Evolutionary conservation across 2,888 invertebrate genomes (phyloP).

Genomic region (Anagyrus pseudococci): DNA sequence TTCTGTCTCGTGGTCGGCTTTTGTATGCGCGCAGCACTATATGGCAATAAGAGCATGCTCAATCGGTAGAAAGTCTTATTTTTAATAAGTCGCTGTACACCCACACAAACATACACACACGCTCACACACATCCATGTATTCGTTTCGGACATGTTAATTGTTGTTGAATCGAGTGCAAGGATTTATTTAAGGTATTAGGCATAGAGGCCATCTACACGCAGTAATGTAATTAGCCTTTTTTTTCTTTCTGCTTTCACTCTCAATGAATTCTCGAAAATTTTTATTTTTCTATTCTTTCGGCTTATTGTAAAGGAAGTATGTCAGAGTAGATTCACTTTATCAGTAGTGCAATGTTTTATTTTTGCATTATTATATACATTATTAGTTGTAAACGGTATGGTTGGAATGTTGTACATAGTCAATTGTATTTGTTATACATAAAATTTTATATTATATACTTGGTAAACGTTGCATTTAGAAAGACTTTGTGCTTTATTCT

Average conservation of each 20-base stretch:
- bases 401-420: too few relatives aligned
- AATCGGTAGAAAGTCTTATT: constrained; percentile 28
- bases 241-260: constrained; percentile 11
- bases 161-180: constrained; percentile 21
- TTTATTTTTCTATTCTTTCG: neutral
- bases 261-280: neutral
- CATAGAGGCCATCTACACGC: constrained; percentile 12
- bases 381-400: too few relatives aligned
- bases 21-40: too few relatives aligned
- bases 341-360: neutral
- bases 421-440: too few relatives aligned
- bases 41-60: constrained; percentile 37
- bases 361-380: too few relatives aligned
- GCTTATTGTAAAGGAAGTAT: constrained; percentile 20
- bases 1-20: too few relatives aligned
- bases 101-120: too few relatives aligned
- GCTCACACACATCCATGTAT: too few relatives aligned
- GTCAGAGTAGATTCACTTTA: neutral
- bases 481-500: too few relatives aligned
- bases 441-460: too few relatives aligned
- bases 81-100: constrained; percentile 21
- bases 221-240: constrained; percentile 15
- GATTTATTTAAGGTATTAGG: constrained; percentile 14
- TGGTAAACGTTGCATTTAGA: too few relatives aligned
- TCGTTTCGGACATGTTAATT: constrained; percentile 28